Percentiles rank a stretch among this genome's conserved stretches.
Evolutionary conservation across 1,140 invertebrate genomes (phyloP).

Genomic region (Battus philenor): DNA sequence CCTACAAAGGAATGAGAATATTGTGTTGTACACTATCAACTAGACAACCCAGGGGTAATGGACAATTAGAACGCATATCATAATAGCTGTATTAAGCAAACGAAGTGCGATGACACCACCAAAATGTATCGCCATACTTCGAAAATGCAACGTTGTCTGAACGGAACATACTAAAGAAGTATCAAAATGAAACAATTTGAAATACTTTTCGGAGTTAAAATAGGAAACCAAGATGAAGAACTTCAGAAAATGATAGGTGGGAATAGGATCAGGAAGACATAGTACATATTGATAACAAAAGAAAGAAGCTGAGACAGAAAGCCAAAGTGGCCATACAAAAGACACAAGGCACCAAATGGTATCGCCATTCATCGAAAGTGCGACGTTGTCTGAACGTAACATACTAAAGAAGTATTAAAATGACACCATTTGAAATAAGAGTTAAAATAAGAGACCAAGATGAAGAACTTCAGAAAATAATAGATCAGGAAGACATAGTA

Average conservation of each 20-base stretch:
- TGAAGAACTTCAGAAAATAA: no score
- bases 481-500: no score
- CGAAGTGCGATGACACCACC: constrained; percentile 11
- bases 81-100: constrained; percentile 1
- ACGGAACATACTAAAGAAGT: constrained; percentile 17
- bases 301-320: no score
- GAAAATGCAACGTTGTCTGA: constrained; percentile 7
- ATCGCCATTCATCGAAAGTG: constrained; percentile 11
- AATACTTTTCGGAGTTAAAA: constrained; percentile 8
- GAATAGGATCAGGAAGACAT: no score
- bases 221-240: constrained; percentile 1
- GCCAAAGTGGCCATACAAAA: no score
- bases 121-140: constrained; percentile 14
- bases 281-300: no score
- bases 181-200: constrained; percentile 11
- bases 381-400: constrained; percentile 15
- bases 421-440: constrained; percentile 15
- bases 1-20: constrained; percentile 18
- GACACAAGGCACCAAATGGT: constrained; percentile 4
- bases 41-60: constrained; percentile 31
- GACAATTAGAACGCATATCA: constrained; percentile 26
- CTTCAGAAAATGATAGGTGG: no score
- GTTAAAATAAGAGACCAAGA: constrained; percentile 3
- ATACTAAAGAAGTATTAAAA: constrained; percentile 13
- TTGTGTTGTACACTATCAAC: constrained; percentile 24